phyloP scores from a whole-genome alignment of 2,888 invertebrate genomes.

The Rhingia campestris region DNA sequence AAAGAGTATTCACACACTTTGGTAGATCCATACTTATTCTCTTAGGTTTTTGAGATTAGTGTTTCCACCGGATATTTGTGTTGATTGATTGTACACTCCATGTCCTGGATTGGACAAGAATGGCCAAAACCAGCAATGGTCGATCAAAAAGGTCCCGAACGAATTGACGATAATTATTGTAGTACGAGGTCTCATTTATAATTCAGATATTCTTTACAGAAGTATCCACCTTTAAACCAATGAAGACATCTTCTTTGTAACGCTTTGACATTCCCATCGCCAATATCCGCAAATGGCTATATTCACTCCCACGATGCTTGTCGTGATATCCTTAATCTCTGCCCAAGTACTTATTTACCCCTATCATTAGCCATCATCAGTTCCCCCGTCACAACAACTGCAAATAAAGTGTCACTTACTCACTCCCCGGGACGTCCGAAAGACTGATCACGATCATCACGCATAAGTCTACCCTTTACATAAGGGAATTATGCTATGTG shows the following conservation, averaged over 20 bases:
- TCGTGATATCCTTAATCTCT: constrained; percentile 32
- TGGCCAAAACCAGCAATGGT: no score
- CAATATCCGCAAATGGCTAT: constrained; percentile 36
- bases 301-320: constrained; percentile 29
- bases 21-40: no score
- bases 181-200: no score
- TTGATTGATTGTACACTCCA: no score
- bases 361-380: constrained; percentile 62
- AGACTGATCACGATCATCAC: constrained; percentile 52
- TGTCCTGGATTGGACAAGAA: no score
- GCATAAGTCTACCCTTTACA: constrained; percentile 22
- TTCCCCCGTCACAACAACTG: constrained; percentile 56
- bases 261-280: constrained; percentile 24
- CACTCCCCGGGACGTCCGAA: neutral
- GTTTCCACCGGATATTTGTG: no score
- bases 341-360: constrained; percentile 49
- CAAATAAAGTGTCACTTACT: constrained; percentile 58
- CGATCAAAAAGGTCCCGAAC: no score
- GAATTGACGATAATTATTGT: no score
- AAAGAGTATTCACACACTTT: no score
- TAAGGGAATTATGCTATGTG: constrained; percentile 2
- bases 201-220: no score
- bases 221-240: neutral
- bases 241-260: neutral
- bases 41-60: no score